Percentiles rank a stretch among this genome's conserved stretches.
Conservation (phyloP, 2,113 vertebrate species). For the Neoarius graeffei region DNA sequence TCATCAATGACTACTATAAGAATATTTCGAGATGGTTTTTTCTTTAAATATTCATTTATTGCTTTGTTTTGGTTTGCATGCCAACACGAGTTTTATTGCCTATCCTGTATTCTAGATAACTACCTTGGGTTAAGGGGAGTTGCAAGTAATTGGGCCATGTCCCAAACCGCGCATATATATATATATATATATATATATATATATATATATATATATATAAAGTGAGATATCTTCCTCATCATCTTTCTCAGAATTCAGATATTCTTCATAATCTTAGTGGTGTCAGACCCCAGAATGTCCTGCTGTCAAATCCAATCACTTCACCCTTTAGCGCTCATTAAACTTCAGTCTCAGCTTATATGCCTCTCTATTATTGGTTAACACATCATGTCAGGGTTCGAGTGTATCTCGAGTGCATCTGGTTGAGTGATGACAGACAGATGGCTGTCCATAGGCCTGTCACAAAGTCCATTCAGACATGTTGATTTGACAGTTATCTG, state of each 20-base stretch:
- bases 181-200: too few relatives aligned
- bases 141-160: not conserved
- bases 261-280: not conserved
- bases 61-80: too few relatives aligned
- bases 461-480: not conserved
- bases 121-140: too few relatives aligned
- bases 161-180: too few relatives aligned
- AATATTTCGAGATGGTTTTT: too few relatives aligned
- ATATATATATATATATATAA: too few relatives aligned
- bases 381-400: constrained; percentile 10
- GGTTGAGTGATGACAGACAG: constrained; percentile 46
- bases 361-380: constrained; percentile 9
- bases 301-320: not conserved
- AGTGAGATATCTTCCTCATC: not conserved
- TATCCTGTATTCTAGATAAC: not conserved
- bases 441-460: not conserved
- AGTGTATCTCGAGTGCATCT: constrained; percentile 14
- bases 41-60: too few relatives aligned
- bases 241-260: not conserved
- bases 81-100: too few relatives aligned
- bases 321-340: not conserved
- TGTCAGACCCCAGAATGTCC: not conserved
- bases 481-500: not conserved
- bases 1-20: too few relatives aligned
- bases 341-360: not conserved